These are phyloP conservation scores for Branchellion lobata DNA, from an alignment of 2,888 invertebrate genomes.

Conservation along the genomic window DNA sequence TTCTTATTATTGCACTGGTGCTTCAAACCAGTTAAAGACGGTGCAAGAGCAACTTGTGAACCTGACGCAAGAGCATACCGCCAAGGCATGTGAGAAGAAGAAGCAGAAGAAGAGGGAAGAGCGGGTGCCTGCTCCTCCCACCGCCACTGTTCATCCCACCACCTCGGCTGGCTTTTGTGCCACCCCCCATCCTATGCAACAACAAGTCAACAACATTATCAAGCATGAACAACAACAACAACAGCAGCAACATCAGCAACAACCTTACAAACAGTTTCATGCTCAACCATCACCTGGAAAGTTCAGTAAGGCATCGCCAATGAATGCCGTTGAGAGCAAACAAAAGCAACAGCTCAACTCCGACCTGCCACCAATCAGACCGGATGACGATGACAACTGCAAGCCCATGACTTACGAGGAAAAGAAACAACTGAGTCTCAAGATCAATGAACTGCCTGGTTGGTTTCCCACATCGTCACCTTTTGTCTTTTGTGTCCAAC, in stretches of 20 bases:
- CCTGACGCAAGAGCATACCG: slow-evolving; percentile 53
- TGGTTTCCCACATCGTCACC: slow-evolving; percentile 47
- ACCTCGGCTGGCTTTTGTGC: slow-evolving; percentile 30
- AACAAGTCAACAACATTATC: slow-evolving; percentile 4
- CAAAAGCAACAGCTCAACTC: slow-evolving; percentile 2
- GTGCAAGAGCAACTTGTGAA: slow-evolving; percentile 77
- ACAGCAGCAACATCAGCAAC: neutral
- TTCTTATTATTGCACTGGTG: slow-evolving; percentile 11
- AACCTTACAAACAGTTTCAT: neutral
- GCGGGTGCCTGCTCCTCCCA: slow-evolving; percentile 41
- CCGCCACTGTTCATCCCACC: slow-evolving; percentile 29
- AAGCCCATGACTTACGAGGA: slow-evolving; percentile 99
- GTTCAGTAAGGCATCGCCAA: neutral
- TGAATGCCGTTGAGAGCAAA: neutral
- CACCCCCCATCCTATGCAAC: slow-evolving; percentile 32
- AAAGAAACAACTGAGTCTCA: slow-evolving; percentile 93
- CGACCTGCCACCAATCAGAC: neutral
- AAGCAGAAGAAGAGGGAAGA: slow-evolving; percentile 74
- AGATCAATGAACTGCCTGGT: slow-evolving; percentile 98
- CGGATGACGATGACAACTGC: slow-evolving; percentile 92
- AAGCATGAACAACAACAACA: neutral
- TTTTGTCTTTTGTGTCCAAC: neutral
- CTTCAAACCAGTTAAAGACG: slow-evolving; percentile 70
- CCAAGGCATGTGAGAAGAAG: slow-evolving; percentile 40
- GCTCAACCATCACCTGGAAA: slow-evolving; percentile 4